A percentile compares a stretch with the other conserved stretches of the same genome.
Conservation (phyloP, 1,140 invertebrate species). For the Heliconius congener region DNA sequence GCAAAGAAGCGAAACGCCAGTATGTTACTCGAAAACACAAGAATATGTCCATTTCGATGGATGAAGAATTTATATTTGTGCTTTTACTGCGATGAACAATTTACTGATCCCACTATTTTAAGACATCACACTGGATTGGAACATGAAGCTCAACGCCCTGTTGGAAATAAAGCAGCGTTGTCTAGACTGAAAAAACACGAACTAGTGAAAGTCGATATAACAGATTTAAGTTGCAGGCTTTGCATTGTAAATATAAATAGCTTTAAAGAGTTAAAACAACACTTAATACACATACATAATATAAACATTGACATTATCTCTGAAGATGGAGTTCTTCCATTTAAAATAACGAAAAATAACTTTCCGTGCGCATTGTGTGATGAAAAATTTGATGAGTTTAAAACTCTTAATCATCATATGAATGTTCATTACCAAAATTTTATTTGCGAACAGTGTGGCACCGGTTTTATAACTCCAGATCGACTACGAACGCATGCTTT, state of each 20-base stretch:
- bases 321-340: slow-evolving; percentile 62
- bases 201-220: slow-evolving; percentile 68
- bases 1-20: slow-evolving; percentile 54
- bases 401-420: slow-evolving; percentile 76
- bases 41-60: slow-evolving; percentile 72
- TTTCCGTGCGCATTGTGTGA: slow-evolving; percentile 72
- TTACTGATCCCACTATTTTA: slow-evolving; percentile 54
- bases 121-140: slow-evolving; percentile 54
- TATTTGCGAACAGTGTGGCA: slow-evolving; percentile 90
- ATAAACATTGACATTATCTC: slow-evolving; percentile 56
- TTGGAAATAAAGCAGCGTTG: slow-evolving; percentile 52
- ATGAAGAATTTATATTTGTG: slow-evolving; percentile 69
- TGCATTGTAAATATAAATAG: slow-evolving; percentile 49
- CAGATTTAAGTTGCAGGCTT: slow-evolving; percentile 59
- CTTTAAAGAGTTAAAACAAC: slow-evolving; percentile 52
- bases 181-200: slow-evolving; percentile 65
- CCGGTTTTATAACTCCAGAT: slow-evolving; percentile 82
- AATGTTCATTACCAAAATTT: slow-evolving; percentile 81
- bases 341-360: slow-evolving; percentile 56
- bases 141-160: slow-evolving; percentile 43
- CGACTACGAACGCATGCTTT: slow-evolving; percentile 69
- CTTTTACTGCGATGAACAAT: slow-evolving; percentile 64
- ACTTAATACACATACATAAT: slow-evolving; percentile 55
- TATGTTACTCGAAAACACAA: slow-evolving; percentile 60
- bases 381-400: slow-evolving; percentile 69